Conservation (phyloP, 1,140 invertebrate genomes). For the Muscidifurax raptorellus region DNA sequence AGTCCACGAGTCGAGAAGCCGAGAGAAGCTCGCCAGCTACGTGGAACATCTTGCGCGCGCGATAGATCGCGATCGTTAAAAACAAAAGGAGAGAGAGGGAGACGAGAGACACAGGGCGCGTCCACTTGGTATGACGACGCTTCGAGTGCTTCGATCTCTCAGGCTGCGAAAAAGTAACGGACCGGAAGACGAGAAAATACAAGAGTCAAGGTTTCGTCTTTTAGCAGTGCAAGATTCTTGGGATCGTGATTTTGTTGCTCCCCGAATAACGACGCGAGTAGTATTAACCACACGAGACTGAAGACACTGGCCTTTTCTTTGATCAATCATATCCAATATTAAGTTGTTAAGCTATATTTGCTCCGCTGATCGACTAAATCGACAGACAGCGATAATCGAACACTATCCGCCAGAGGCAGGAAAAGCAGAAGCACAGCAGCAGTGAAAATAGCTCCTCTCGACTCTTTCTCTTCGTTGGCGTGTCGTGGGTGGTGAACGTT, state of each 20-base stretch:
- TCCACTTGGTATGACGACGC: conserved; percentile 17
- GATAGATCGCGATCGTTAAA: conserved; percentile 27
- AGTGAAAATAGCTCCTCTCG: background rate
- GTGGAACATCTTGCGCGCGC: background rate
- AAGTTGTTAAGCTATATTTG: too few relatives aligned
- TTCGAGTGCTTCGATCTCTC: conserved; percentile 25
- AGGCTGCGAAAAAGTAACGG: background rate
- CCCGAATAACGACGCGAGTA: too few relatives aligned
- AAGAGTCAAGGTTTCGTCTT: background rate
- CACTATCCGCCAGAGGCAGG: background rate
- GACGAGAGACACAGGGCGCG: background rate
- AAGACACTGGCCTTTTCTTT: too few relatives aligned
- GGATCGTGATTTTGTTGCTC: background rate
- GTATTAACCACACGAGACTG: too few relatives aligned
- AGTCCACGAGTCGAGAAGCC: conserved; percentile 25
- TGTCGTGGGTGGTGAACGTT: background rate
- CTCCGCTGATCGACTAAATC: too few relatives aligned
- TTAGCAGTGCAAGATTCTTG: too few relatives aligned
- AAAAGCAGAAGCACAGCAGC: background rate
- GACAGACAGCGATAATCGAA: background rate
- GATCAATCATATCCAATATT: too few relatives aligned
- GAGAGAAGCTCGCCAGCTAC: conserved; percentile 25
- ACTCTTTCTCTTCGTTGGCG: background rate
- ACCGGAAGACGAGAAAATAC: background rate
- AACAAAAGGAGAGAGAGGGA: background rate